phyloP scores from a whole-genome alignment of 2,888 invertebrate genomes.

The Gerris lacustris region DNA sequence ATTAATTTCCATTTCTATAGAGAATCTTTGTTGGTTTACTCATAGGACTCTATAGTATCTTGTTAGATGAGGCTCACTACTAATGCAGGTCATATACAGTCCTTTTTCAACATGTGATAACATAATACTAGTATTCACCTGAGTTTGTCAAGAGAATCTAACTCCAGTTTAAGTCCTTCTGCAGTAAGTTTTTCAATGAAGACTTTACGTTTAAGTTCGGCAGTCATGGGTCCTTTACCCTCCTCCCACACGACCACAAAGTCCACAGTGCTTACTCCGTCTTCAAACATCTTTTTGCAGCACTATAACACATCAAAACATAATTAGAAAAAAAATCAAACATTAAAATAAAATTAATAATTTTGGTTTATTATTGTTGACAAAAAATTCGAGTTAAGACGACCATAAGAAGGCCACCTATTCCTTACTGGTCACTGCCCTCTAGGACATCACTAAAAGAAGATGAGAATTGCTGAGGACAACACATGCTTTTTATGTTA shows the following conservation, averaged over 20 bases:
- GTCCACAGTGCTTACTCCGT: slow-evolving; percentile 59
- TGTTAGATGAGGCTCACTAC: no score
- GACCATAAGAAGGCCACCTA: no score
- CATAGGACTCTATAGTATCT: no score
- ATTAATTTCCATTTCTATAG: no score
- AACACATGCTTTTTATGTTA: no score
- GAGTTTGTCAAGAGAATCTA: not conserved
- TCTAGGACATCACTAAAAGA: no score
- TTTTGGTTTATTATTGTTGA: no score
- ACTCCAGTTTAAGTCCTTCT: not conserved
- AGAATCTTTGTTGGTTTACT: no score
- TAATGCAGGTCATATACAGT: no score
- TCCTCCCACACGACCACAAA: slow-evolving; percentile 68
- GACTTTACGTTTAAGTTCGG: not conserved
- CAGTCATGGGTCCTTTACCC: slow-evolving; percentile 9
- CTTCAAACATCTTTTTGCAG: slow-evolving; percentile 43
- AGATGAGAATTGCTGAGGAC: no score
- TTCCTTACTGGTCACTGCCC: no score
- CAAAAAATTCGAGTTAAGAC: no score
- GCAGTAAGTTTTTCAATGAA: not conserved
- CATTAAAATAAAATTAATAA: not conserved
- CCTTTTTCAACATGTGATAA: not conserved
- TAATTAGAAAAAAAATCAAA: slow-evolving; percentile 4
- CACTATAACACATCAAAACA: slow-evolving; percentile 14
- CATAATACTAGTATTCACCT: not conserved